Evolutionary conservation across 2,797 vertebrate species (phyloP), one percentile per base, ranked within the genome.

Genomic region (Glyptemys insculpta): DNA sequence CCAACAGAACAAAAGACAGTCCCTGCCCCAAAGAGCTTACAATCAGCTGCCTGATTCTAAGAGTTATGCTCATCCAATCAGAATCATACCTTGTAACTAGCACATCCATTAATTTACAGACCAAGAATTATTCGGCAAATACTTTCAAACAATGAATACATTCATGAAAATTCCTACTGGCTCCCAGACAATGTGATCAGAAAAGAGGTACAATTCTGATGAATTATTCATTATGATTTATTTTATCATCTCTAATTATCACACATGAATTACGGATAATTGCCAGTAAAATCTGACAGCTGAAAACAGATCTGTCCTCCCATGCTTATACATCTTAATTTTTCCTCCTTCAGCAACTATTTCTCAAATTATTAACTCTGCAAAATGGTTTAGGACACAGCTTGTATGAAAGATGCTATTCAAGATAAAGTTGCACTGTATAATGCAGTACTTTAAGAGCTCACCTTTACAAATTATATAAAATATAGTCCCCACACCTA

Each of bases 171-270:
- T 89, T 90, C 44, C 41, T 92, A 44, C 85, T 47, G 9, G 81
- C 79, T 85, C 91, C n/a, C 0, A 78, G 49, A 41, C 79, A 94
- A 92, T 93, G 68, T 91, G 96, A 89, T 68, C 37, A 78, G 25
- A 78, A 78, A 78, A 49, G 44, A 78, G 74, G 44, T 89, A 49
- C 93, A 72, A 86, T 89, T 95, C 95, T 85, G 94, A 91, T 96
- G 95, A 94, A 93, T 94, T 96, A 96, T 97, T 96, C 85, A 89
- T 94, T 83, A 89, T 85, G 76, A 88, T 97, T 96, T 96, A 95
- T 92, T 97, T 97, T 97, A 72, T 95, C 94, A 95, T 87, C 90
- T 90, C 94, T 89, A 95, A 95, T 79, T 89, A 93, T 86, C 89
- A 54, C 83, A 89, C 68, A 95, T 88, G 94, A 90, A 94, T 94